Evolutionary conservation across 2,888 invertebrate species (phyloP).

Genomic region (Drosophila cognata): DNA sequence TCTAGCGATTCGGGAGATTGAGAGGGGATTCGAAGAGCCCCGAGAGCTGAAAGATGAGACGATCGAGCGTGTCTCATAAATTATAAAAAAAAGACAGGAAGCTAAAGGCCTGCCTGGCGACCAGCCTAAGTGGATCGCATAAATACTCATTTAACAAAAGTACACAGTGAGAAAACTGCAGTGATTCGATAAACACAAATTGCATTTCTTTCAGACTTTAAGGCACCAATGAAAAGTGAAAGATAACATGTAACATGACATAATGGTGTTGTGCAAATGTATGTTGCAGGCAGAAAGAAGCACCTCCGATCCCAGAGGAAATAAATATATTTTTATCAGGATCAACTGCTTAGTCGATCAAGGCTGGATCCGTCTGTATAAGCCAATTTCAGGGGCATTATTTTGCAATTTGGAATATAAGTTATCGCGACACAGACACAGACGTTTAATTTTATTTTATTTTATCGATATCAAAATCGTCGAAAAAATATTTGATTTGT

Average conservation of each 20-base stretch:
- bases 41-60: conserved; percentile 17
- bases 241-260: background rate
- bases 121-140: conserved; percentile 17
- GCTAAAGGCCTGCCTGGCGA: conserved; percentile 25
- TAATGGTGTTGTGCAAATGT: background rate
- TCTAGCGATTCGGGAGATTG: conserved; percentile 47
- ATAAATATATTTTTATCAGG: too few relatives aligned
- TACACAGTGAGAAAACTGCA: background rate
- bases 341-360: background rate
- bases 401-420: too few relatives aligned
- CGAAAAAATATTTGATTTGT: background rate
- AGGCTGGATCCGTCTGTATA: too few relatives aligned
- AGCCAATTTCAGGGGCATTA: background rate
- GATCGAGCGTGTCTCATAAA: conserved; percentile 37
- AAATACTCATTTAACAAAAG: conserved; percentile 13
- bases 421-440: too few relatives aligned
- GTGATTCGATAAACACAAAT: background rate
- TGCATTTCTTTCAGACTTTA: background rate
- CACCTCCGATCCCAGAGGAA: background rate
- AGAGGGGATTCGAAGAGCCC: conserved; percentile 31
- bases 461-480: background rate
- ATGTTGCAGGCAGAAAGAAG: background rate
- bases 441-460: too few relatives aligned
- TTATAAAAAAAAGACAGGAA: conserved; percentile 37
- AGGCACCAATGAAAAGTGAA: background rate